phyloP scores from a whole-genome alignment of 2,888 invertebrate genomes.

The Acronicta psi region DNA sequence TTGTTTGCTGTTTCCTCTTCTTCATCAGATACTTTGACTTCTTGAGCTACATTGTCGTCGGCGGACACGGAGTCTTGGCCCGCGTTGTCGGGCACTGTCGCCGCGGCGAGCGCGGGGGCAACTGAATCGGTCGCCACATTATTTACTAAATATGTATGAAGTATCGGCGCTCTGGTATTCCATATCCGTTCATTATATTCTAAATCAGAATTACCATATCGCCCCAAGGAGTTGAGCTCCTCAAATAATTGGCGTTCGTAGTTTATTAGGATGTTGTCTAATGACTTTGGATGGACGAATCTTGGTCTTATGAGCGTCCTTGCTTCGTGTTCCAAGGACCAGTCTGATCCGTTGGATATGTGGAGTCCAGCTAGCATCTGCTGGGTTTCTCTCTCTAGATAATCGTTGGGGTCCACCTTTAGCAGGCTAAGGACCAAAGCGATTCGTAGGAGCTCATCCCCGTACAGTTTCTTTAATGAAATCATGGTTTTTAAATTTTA shows the following conservation, averaged over 20 bases:
- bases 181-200: conserved; percentile 84
- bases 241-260: conserved; percentile 93
- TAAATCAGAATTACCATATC: conserved; percentile 70
- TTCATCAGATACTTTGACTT: conserved; percentile 82
- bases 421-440: conserved; percentile 94
- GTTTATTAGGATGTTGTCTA: conserved; percentile 91
- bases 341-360: conserved; percentile 91
- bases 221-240: conserved; percentile 92
- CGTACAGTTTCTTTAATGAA: conserved; percentile 94
- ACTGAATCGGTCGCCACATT: conserved; percentile 85
- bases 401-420: conserved; percentile 92
- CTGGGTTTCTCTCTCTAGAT: conserved; percentile 89
- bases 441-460: conserved; percentile 94
- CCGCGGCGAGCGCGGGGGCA: conserved; percentile 73
- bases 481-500: conserved; percentile 88
- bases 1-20: conserved; percentile 50
- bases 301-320: conserved; percentile 89
- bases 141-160: conserved; percentile 86
- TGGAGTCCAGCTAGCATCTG: conserved; percentile 89
- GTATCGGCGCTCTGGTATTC: conserved; percentile 75
- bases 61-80: conserved; percentile 79
- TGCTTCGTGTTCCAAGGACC: conserved; percentile 90
- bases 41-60: conserved; percentile 84
- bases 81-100: conserved; percentile 68
- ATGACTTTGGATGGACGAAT: conserved; percentile 92